These are phyloP conservation scores for Hypomecis atomaria DNA, from an alignment of 2,888 invertebrate species.

Conservation along the genomic window DNA sequence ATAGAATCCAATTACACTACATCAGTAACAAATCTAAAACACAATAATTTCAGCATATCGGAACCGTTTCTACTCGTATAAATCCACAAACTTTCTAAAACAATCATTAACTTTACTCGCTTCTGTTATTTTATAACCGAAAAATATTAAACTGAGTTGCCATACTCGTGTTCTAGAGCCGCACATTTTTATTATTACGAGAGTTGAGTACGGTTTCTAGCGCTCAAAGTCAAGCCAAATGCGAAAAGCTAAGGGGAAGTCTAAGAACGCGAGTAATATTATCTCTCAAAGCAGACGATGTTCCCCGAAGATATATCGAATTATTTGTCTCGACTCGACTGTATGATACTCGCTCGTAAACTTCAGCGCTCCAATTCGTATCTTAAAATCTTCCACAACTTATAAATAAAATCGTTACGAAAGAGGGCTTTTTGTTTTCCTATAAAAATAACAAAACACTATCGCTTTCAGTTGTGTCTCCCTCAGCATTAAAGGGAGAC, in stretches of 20 bases:
- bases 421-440: conserved; percentile 11
- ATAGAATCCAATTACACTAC: no score
- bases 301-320: conserved; percentile 36
- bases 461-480: conserved; percentile 26
- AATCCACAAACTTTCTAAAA: not conserved
- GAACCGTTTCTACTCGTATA: not conserved
- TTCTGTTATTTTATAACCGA: conserved; percentile 17
- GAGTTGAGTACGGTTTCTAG: conserved; percentile 15
- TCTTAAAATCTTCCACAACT: conserved; percentile 19
- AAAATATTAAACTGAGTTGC: conserved; percentile 15
- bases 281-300: conserved; percentile 39
- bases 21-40: no score
- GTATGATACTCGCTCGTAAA: conserved; percentile 33
- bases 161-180: conserved; percentile 12
- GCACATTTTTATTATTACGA: conserved; percentile 39
- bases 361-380: conserved; percentile 29
- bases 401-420: conserved; percentile 27
- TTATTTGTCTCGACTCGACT: conserved; percentile 34
- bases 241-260: conserved; percentile 28
- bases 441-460: conserved; percentile 35
- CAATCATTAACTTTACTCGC: conserved; percentile 15
- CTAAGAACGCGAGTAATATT: conserved; percentile 35
- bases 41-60: not conserved
- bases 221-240: conserved; percentile 25
- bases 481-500: conserved; percentile 1